phyloP scores from a whole-genome alignment of 2,888 invertebrate species.

The Nesidiocoris tenuis region DNA sequence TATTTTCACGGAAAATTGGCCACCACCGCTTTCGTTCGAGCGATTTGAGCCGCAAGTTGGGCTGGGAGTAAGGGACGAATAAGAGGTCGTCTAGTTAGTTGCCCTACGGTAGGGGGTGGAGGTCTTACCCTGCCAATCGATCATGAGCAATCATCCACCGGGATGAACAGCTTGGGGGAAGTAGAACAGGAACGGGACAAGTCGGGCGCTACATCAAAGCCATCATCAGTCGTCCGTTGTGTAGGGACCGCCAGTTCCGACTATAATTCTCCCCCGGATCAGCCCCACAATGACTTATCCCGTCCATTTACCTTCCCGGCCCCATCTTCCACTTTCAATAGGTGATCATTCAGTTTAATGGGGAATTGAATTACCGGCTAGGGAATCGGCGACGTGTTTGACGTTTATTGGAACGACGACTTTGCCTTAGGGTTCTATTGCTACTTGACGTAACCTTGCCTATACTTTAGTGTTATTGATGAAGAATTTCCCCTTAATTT shows the following conservation, averaged over 20 bases:
- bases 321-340: not conserved
- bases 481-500: too few species aligned
- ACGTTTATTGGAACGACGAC: not conserved
- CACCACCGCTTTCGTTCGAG: too few species aligned
- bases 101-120: not conserved
- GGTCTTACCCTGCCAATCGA: slow-evolving; percentile 11
- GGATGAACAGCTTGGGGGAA: slow-evolving; percentile 4
- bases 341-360: not conserved
- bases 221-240: not conserved
- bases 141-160: slow-evolving; percentile 31
- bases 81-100: not conserved
- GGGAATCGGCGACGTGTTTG: not conserved
- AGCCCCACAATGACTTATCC: not conserved
- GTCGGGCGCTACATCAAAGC: slow-evolving; percentile 20
- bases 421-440: not conserved
- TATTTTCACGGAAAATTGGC: too few species aligned
- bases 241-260: not conserved
- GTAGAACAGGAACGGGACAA: not conserved
- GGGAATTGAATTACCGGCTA: not conserved
- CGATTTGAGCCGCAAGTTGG: not conserved
- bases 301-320: not conserved
- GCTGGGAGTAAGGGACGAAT: not conserved
- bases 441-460: too few species aligned
- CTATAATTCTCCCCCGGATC: not conserved
- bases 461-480: too few species aligned